Conservation (phyloP, 2,888 invertebrate genomes). For the Epistrophella euchroma region DNA sequence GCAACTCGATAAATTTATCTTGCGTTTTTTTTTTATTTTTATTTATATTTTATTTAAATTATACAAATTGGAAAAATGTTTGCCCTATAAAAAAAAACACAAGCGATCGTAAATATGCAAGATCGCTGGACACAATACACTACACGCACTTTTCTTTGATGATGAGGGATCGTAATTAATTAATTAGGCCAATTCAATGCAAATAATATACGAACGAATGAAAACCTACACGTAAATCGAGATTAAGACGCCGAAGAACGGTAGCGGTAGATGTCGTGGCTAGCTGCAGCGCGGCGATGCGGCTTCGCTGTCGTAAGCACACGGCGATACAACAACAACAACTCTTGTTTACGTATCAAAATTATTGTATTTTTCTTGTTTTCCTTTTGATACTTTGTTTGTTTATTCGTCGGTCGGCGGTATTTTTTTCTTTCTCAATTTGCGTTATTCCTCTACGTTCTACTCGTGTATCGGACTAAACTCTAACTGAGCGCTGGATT, state of each 20-base stretch:
- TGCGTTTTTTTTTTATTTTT: not conserved
- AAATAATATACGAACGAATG: slow-evolving; percentile 56
- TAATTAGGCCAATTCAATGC: slow-evolving; percentile 70
- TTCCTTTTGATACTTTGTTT: slow-evolving; percentile 20
- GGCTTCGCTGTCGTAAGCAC: slow-evolving; percentile 80
- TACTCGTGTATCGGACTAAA: slow-evolving; percentile 70
- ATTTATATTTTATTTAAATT: not conserved
- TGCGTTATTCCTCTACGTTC: slow-evolving; percentile 55
- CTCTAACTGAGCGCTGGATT: slow-evolving; percentile 69
- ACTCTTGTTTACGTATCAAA: slow-evolving; percentile 66
- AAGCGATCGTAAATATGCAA: not conserved
- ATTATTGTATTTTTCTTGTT: slow-evolving; percentile 25
- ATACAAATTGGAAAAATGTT: slow-evolving; percentile 9
- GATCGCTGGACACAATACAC: slow-evolving; percentile 3
- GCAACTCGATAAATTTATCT: not conserved
- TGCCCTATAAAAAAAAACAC: not conserved
- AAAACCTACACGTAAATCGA: slow-evolving; percentile 26
- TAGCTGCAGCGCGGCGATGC: slow-evolving; percentile 79
- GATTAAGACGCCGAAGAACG: slow-evolving; percentile 54
- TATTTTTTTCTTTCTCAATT: slow-evolving; percentile 8
- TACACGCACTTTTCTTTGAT: slow-evolving; percentile 48
- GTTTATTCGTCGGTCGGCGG: slow-evolving; percentile 20
- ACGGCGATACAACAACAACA: slow-evolving; percentile 78
- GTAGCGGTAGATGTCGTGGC: slow-evolving; percentile 65
- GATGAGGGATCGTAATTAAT: slow-evolving; percentile 61